Evolutionary conservation across 2,113 vertebrate genomes (phyloP).

Genomic region (Emydura subglobosa): DNA sequence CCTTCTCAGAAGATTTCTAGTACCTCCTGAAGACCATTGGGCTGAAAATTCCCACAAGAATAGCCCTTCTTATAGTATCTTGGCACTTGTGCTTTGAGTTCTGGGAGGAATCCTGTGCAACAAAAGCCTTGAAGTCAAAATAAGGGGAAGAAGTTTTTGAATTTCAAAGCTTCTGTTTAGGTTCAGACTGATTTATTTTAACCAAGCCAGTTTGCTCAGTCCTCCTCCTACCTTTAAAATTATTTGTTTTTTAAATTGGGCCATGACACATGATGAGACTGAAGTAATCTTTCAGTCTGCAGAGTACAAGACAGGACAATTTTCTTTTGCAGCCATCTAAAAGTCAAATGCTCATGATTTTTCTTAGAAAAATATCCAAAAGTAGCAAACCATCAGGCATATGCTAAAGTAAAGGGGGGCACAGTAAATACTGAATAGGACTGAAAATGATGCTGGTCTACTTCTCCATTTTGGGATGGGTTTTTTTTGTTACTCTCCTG

Average conservation of each 20-base stretch:
- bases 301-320: not conserved
- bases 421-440: not conserved
- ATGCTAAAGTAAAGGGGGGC: not conserved
- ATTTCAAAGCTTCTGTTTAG: not conserved
- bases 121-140: not conserved
- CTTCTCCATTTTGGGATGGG: not conserved
- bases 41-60: not conserved
- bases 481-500: not conserved
- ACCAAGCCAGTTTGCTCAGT: not conserved
- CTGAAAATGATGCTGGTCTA: not conserved
- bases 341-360: not conserved
- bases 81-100: not conserved
- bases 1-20: not conserved
- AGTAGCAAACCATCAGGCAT: not conserved
- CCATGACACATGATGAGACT: not conserved
- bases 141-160: too few relatives aligned
- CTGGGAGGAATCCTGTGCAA: not conserved
- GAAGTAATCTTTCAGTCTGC: not conserved
- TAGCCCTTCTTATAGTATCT: not conserved
- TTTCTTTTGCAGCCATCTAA: not conserved
- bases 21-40: not conserved
- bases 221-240: not conserved
- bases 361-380: not conserved
- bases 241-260: not conserved
- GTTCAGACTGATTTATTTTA: not conserved